phyloP scores from a whole-genome alignment of 2,113 vertebrate species.

The Tachycineta bicolor region DNA sequence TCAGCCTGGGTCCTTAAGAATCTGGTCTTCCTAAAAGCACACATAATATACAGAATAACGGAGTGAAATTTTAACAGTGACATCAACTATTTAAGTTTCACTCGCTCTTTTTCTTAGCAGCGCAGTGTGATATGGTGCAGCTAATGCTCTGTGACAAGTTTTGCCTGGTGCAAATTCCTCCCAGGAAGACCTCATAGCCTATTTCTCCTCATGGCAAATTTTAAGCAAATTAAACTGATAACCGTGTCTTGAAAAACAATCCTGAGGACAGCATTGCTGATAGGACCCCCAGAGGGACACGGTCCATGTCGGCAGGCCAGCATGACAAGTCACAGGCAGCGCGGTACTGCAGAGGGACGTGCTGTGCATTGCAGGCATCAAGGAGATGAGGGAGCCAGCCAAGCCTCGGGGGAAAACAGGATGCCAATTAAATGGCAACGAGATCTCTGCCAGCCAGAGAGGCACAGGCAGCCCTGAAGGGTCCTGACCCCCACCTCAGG shows the following conservation, averaged over 20 bases:
- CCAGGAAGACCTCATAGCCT: neutral
- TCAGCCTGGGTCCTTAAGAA: neutral
- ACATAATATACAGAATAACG: neutral
- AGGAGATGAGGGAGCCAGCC: neutral
- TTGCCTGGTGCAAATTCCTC: neutral
- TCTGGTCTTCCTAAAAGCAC: neutral
- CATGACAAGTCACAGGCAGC: neutral
- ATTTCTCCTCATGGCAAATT: neutral
- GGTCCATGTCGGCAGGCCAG: neutral
- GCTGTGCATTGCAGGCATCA: neutral
- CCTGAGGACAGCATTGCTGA: neutral
- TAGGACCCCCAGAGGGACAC: neutral
- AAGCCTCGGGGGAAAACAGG: accelerated
- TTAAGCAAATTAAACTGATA: constrained; percentile 61
- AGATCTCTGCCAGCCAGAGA: neutral
- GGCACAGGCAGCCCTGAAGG: neutral
- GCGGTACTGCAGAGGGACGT: neutral
- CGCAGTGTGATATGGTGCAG: neutral
- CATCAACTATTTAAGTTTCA: neutral
- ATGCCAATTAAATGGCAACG: neutral
- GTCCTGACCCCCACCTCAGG: neutral
- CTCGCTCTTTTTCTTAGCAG: neutral
- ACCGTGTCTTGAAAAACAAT: neutral
- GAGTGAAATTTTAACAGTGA: neutral
- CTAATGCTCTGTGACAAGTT: constrained; percentile 41